Evolutionary conservation across 2,888 invertebrate species (phyloP), one percentile per base, ranked within the genome.

Genomic region (Asteroscopus sphinx): DNA sequence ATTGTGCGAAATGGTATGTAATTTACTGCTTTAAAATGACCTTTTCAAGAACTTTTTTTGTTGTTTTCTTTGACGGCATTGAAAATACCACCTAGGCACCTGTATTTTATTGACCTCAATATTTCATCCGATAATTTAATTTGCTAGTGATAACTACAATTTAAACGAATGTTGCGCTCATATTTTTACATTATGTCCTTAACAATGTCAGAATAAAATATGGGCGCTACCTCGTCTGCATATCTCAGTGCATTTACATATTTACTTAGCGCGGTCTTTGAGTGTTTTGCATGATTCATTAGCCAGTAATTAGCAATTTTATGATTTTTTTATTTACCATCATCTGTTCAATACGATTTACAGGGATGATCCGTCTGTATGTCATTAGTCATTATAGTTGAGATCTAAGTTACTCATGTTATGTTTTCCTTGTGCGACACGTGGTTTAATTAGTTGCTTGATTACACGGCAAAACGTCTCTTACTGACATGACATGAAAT

Each of bases 21-120:
- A 66, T 63, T 55, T 65, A 39, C 47, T 44, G 49, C 54, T 59
- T 52, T 61, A 54, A 62, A 39, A 44, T n/a, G n/a, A n/a, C 61
- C 32, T 42, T 57, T 60, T 67, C 21, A 13, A 57, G 47, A 39
- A 39, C 37, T 28, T 54, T 28, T 54, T 56, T 44, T 41, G 13
- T 41, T 49, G 26, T 13, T 47, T 58, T 35, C 32, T 44, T 52
- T 33, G 33, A 15, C 13, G 16, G n/a, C 40, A 40, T 53, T 60
- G 42, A 52, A 37, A 47, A 37, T 42, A 39, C 17, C 36, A 39
- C 28, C 17, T 47, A 42, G 3, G 25, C 3, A 28, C 8, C 9
- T 7, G 8, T 9, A 8, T 11, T 37, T 40, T 59, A 41, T 46
- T 61, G 41, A 67, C 61, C 68, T 51, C 32, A 49, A 51, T 59